Base-by-base conservation (phyloP, 2,888 invertebrate species). In the Meiosimyza decipiens region DNA sequence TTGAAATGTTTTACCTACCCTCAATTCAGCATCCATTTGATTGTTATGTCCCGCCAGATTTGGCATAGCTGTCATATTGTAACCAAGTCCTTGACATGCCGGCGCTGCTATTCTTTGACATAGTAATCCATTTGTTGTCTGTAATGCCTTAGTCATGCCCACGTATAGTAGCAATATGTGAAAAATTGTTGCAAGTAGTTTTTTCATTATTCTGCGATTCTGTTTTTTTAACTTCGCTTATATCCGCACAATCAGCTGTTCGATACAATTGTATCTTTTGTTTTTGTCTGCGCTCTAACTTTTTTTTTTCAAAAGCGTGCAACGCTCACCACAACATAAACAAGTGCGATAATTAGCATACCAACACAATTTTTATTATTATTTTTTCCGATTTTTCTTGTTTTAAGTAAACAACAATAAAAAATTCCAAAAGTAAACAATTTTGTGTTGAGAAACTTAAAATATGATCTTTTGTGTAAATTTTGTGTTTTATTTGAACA, bases 1-100 rank as follows among this genome's bases (percentile, higher is more conserved):
- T 62, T 18, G 3, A 28, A 65, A 50, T 65, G n/a, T 15, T 2
- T 12, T 47, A 78, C 89, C 91, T 88, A 95, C 94, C 90, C 91
- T 92, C 82, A 92, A 89, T 82, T 93, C 93, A 70, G 95, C 95
- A 83, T 94, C 93, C 80, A 92, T 90, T 87, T 95, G 95, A 83
- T 92, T 92, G 75, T 89, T 89, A 85, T 96, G 94, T 2, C 94
- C 94, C 87, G 95, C 91, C 75, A 94, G 90, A 88, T 96, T 96
- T 67, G 96, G 96, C 93, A 95, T 93, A 47, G 87, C 91, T 40
- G 96, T 96, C 88, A 92, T 91, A 88, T 95, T 95, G 88, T 96
- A 96, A 79, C 94, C 92, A 84, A 96, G 89, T 81, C 94, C 93
- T 85, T 92, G 91, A 85, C 96, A 96, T 87, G 94, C 89, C 60